A percentile compares a stretch with the other conserved stretches of the same genome.
Evolutionary conservation across 92 coral and sea anemone species (phyloP).

Genomic region (Heliopora coerulea): DNA sequence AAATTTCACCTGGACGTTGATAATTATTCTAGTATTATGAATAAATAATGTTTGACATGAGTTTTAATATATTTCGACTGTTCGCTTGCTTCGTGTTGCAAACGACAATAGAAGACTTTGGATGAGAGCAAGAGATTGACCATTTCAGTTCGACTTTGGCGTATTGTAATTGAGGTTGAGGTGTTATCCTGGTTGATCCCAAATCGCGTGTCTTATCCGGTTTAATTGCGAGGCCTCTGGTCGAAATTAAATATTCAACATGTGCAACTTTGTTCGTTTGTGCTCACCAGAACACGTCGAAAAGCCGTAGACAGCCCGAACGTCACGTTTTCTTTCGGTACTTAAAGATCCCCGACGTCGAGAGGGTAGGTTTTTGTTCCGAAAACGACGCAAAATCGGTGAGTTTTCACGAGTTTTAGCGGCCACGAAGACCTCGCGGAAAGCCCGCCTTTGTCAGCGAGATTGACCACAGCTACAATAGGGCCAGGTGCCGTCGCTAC

Average conservation of each 20-base stretch:
- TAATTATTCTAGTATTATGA: slow-evolving; percentile 48
- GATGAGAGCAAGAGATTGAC: not conserved
- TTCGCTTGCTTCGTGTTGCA: slow-evolving; percentile 19
- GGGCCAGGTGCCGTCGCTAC: slow-evolving; percentile 43
- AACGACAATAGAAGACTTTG: not conserved
- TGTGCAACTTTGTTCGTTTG: slow-evolving; percentile 41
- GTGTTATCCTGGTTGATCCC: slow-evolving; percentile 1
- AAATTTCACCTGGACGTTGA: slow-evolving; percentile 46
- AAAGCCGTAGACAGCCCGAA: slow-evolving; percentile 4
- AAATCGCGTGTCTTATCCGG: slow-evolving; percentile 38
- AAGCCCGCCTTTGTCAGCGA: slow-evolving; percentile 15
- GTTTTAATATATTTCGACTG: slow-evolving; percentile 34
- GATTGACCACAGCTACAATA: slow-evolving; percentile 47
- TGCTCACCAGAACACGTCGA: slow-evolving; percentile 28
- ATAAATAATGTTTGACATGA: slow-evolving; percentile 42
- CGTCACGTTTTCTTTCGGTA: not conserved
- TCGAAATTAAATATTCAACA: slow-evolving; percentile 46
- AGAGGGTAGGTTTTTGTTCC: not conserved
- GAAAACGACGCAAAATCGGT: not conserved
- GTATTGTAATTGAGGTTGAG: not conserved
- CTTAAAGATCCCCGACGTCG: not conserved
- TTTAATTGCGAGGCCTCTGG: slow-evolving; percentile 43
- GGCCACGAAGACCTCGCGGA: slow-evolving; percentile 15
- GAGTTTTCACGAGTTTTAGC: slow-evolving; percentile 11
- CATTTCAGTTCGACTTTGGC: not conserved